phyloP scores from a whole-genome alignment of 2,888 invertebrate genomes.

The Cosmorhoe ocellata region DNA sequence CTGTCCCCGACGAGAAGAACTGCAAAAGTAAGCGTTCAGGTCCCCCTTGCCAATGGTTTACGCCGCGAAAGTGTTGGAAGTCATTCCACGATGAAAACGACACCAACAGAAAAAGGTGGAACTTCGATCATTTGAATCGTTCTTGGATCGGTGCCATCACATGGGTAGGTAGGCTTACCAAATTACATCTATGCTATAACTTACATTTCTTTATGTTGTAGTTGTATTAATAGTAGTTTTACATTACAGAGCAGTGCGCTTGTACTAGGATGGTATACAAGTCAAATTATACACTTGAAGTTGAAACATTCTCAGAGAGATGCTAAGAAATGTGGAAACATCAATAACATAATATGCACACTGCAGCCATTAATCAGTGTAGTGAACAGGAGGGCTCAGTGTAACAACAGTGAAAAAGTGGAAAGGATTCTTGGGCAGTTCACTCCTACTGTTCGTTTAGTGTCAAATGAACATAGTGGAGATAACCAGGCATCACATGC shows the following conservation, averaged over 20 bases:
- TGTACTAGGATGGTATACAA: slow-evolving; percentile 84
- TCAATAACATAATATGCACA: slow-evolving; percentile 47
- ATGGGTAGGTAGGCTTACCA: slow-evolving; percentile 61
- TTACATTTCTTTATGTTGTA: neutral
- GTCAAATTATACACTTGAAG: slow-evolving; percentile 78
- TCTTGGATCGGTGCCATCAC: slow-evolving; percentile 79
- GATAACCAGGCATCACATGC: slow-evolving; percentile 30
- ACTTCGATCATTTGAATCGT: slow-evolving; percentile 66
- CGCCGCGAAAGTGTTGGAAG: slow-evolving; percentile 53
- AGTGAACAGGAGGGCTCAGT: slow-evolving; percentile 47
- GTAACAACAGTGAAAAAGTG: slow-evolving; percentile 46
- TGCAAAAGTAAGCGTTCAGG: slow-evolving; percentile 30
- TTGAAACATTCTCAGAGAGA: slow-evolving; percentile 48
- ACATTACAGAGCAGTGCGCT: slow-evolving; percentile 82
- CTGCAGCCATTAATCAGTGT: slow-evolving; percentile 51
- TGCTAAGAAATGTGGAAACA: slow-evolving; percentile 39
- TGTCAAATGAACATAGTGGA: slow-evolving; percentile 64
- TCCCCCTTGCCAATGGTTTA: slow-evolving; percentile 53
- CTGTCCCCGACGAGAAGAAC: slow-evolving; percentile 51
- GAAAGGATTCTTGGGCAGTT: slow-evolving; percentile 51
- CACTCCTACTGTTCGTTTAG: slow-evolving; percentile 61
- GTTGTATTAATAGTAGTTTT: slow-evolving; percentile 6
- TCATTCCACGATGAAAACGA: slow-evolving; percentile 47
- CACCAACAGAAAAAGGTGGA: slow-evolving; percentile 68
- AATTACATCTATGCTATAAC: too few relatives aligned